A percentile compares a stretch with the other conserved stretches of the same genome.
These are phyloP conservation scores for Portevinia maculata DNA, from an alignment of 2,888 invertebrate genomes.

Conservation along the genomic window DNA sequence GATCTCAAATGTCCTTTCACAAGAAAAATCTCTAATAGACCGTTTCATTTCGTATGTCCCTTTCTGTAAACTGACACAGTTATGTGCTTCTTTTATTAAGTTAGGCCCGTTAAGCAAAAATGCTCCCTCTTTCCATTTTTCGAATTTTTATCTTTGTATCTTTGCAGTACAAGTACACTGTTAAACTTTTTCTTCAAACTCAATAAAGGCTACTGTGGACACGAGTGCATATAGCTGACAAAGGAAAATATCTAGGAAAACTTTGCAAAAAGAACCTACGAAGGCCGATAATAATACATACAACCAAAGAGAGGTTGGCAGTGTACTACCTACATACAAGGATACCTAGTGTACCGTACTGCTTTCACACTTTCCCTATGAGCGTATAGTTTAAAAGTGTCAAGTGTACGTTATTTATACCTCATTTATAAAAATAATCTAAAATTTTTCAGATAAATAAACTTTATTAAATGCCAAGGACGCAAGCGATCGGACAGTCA, in stretches of 20 bases:
- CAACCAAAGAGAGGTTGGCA: not conserved
- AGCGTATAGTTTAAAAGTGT: constrained; percentile 65
- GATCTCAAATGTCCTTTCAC: not conserved
- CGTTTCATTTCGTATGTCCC: not conserved
- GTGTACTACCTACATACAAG: not conserved
- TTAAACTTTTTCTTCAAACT: constrained; percentile 45
- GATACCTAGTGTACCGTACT: constrained; percentile 14
- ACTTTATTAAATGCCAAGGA: constrained; percentile 72
- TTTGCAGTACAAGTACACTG: constrained; percentile 39
- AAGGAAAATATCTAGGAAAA: constrained; percentile 33
- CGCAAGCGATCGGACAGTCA: constrained; percentile 52
- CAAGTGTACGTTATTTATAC: constrained; percentile 73
- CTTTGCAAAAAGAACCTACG: constrained; percentile 13
- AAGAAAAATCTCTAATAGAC: not conserved
- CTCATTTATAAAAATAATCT: constrained; percentile 75
- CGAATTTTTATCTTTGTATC: constrained; percentile 4
- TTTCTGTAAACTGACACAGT: not conserved
- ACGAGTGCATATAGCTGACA: constrained; percentile 39
- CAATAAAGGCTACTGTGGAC: constrained; percentile 47
- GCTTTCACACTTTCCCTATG: not conserved
- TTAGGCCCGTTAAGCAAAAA: constrained; percentile 44
- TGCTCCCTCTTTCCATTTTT: constrained; percentile 13
- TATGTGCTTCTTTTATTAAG: constrained; percentile 14
- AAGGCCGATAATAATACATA: constrained; percentile 22
- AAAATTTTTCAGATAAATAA: constrained; percentile 75